Base-by-base conservation (phyloP, 2,888 invertebrate species). In the Silvanus unidentatus region DNA sequence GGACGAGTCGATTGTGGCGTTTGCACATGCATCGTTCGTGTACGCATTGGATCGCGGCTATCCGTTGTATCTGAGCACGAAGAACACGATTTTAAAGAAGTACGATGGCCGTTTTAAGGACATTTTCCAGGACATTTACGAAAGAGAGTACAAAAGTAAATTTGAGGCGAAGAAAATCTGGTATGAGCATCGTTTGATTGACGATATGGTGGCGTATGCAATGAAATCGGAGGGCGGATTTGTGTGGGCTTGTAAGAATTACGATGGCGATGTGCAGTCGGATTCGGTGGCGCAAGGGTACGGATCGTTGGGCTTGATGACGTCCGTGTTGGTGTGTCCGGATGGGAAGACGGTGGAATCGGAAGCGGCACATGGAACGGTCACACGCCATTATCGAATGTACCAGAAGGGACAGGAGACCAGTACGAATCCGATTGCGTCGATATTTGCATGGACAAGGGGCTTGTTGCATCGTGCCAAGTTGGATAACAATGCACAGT, bases 171-270 rank as follows among this genome's bases (percentile, higher is more conserved):
- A 82, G 49, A 84, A 84, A 2, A 86, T 98, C 60, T 97, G 96
- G 95, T 99, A 99, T 68, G 98, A 99, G 71, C 98, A 99, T 72
- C 82, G 98, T 49, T 76, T 99, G 42, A 99, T 99, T 65, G 98
- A 99, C 69, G 98, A 99, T 65, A 98, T 98, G 98, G 97, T 98
- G 10, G 98, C 98, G 1, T 95, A 96, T 65, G 86, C 88, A 27
- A 91, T 98, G 90, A 98, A 98, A 72, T 91, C 93, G 0, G 93
- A 95, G 61, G 99, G 99, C 55, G 98, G 98, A 34, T 99, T 98
- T 71, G 96, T 99, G 0, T 99, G 98, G 98, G 96, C 98, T 6
- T 99, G 98, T 73, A 99, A 99, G 72, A 99, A 99, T 73, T 99
- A 99, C 69, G 98, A 99, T 66, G 98, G 98, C 34, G 98, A 99